Conservation (phyloP, 2,888 invertebrate species). For the Nymphalis c-album region DNA sequence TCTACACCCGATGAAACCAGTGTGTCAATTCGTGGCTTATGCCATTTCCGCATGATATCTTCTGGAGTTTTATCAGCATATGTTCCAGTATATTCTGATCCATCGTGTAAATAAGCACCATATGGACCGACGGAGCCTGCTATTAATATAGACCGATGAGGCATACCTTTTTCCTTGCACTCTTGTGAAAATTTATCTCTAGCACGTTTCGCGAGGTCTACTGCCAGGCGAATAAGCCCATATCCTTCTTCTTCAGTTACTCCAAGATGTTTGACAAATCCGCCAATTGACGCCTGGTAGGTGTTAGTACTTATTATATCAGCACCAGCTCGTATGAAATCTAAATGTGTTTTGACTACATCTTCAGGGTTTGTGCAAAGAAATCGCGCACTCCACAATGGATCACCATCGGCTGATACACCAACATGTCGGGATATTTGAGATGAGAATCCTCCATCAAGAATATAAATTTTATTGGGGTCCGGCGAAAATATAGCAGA, state of each 20-base stretch:
- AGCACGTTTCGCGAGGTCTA: constrained; percentile 86
- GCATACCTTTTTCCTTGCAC: constrained; percentile 48
- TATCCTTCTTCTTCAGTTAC: constrained; percentile 85
- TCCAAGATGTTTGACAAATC: constrained; percentile 87
- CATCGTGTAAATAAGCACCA: constrained; percentile 92
- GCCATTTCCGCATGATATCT: constrained; percentile 88
- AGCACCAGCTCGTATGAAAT: constrained; percentile 91
- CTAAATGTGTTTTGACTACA: constrained; percentile 88
- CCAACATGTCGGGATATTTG: constrained; percentile 88
- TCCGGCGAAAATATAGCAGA: neutral
- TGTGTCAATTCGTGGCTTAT: constrained; percentile 88
- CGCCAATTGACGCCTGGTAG: constrained; percentile 91
- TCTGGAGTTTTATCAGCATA: constrained; percentile 84
- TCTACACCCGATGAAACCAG: constrained; percentile 90
- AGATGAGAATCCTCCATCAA: constrained; percentile 90
- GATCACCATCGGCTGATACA: constrained; percentile 88
- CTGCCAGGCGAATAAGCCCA: constrained; percentile 86
- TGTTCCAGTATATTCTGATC: constrained; percentile 93
- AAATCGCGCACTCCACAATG: constrained; percentile 93
- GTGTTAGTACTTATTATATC: constrained; percentile 93
- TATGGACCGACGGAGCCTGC: constrained; percentile 96
- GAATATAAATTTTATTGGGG: constrained; percentile 57
- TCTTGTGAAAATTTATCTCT: constrained; percentile 81
- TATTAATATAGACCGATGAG: constrained; percentile 78
- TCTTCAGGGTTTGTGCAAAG: constrained; percentile 88